A percentile compares a stretch with the other conserved stretches of the same genome.
phyloP scores from a whole-genome alignment of 2,888 invertebrate species.

The Lissocephala sabroskyi region DNA sequence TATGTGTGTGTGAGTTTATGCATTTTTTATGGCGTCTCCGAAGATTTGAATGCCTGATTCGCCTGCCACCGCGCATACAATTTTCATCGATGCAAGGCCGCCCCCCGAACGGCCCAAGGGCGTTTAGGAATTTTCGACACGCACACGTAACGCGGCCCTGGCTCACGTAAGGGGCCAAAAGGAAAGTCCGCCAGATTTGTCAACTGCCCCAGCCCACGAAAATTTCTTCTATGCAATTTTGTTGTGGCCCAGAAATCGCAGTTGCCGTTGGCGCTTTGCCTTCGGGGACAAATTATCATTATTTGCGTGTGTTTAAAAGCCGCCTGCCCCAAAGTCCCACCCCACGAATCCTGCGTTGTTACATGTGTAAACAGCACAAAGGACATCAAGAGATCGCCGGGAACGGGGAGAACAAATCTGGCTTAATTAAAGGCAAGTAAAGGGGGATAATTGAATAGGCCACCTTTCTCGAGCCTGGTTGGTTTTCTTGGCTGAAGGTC shows the following conservation, averaged over 20 bases:
- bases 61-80: slow-evolving; percentile 26
- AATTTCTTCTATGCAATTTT: slow-evolving; percentile 3
- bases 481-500: no score
- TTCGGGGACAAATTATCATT: slow-evolving; percentile 15
- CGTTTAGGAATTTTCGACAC: not conserved
- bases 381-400: no score
- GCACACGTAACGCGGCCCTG: not conserved
- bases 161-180: no score
- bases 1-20: slow-evolving; percentile 11
- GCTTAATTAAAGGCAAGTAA: no score
- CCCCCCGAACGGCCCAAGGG: slow-evolving; percentile 2
- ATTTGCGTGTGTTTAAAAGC: slow-evolving; percentile 20
- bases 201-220: no score
- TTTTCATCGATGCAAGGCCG: slow-evolving; percentile 21
- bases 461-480: no score
- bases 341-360: no score
- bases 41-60: slow-evolving; percentile 22
- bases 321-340: no score
- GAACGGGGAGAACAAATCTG: no score
- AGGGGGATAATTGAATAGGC: no score
- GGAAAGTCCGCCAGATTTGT: no score
- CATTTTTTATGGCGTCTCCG: slow-evolving; percentile 14
- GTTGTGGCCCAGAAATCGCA: not conserved
- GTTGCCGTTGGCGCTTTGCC: not conserved
- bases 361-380: no score